Conservation (phyloP, 2,113 vertebrate genomes). For the Pteruthius melanotis region DNA sequence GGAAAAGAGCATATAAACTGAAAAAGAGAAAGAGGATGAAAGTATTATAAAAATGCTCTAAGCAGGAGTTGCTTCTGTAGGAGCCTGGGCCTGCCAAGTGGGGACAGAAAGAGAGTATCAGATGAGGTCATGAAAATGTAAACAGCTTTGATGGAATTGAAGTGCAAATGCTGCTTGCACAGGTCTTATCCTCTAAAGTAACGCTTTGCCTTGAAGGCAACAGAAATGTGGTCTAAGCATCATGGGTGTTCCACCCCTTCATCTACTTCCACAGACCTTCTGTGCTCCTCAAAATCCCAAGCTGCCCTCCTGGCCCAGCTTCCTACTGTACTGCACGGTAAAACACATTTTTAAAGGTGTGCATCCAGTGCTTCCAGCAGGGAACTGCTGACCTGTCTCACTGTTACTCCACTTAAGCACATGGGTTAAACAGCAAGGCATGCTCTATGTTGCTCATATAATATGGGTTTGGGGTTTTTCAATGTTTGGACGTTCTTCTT, state of each 20-base stretch:
- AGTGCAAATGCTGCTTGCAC: not conserved
- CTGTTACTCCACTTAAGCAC: not conserved
- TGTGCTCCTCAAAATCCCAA: not conserved
- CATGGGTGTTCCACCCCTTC: not conserved
- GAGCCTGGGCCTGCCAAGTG: not conserved
- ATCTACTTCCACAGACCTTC: not conserved
- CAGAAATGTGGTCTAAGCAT: not conserved
- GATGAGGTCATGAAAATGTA: not conserved
- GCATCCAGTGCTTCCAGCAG: not conserved
- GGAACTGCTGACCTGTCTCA: not conserved
- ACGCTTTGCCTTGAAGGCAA: conserved; percentile 6
- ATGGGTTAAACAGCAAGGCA: not conserved
- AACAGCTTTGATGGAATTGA: not conserved
- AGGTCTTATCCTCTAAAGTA: not conserved
- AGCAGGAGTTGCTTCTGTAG: not conserved
- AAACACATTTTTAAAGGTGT: not conserved
- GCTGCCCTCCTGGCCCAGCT: accelerated
- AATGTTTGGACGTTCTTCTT: not conserved
- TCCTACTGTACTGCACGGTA: not conserved
- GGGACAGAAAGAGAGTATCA: not conserved
- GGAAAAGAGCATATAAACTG: not conserved
- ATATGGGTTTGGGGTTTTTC: not conserved
- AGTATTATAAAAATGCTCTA: not conserved
- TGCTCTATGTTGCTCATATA: not conserved
- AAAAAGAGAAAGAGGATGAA: not conserved